Evolutionary conservation across 2,888 invertebrate species (phyloP).

Genomic region (Oligia fasciuncula): DNA sequence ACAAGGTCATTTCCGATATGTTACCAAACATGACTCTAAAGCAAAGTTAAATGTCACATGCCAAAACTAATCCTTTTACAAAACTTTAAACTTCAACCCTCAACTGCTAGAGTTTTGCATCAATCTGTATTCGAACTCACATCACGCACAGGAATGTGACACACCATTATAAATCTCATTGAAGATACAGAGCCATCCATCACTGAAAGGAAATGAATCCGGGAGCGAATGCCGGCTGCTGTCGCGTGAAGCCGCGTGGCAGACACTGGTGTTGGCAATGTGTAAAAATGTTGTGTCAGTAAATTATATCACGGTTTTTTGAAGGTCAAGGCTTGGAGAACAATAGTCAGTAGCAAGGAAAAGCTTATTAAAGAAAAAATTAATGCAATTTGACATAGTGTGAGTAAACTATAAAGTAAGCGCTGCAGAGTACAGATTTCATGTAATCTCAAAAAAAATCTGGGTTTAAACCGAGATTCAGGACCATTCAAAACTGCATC

Average conservation of each 20-base stretch:
- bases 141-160: constrained; percentile 83
- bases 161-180: constrained; percentile 89
- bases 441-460: not conserved
- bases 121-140: constrained; percentile 70
- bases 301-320: constrained; percentile 14
- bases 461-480: not conserved
- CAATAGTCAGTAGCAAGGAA: not conserved
- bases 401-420: not conserved
- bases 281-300: constrained; percentile 25
- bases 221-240: constrained; percentile 61
- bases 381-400: not conserved
- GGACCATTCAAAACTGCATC: not conserved
- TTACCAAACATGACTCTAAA: not conserved
- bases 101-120: constrained; percentile 64
- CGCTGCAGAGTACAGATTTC: not conserved
- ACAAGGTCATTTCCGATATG: not conserved
- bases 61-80: constrained; percentile 25
- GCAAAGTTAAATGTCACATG: not conserved
- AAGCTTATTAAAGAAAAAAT: not conserved
- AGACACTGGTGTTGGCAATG: constrained; percentile 35
- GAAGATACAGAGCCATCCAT: constrained; percentile 88
- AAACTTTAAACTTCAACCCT: constrained; percentile 17
- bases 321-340: constrained; percentile 3
- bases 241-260: constrained; percentile 35
- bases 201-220: constrained; percentile 88